Percentiles rank a stretch among this genome's conserved stretches.
Conservation (phyloP, 1,140 invertebrate genomes). For the Oppia nitens region DNA sequence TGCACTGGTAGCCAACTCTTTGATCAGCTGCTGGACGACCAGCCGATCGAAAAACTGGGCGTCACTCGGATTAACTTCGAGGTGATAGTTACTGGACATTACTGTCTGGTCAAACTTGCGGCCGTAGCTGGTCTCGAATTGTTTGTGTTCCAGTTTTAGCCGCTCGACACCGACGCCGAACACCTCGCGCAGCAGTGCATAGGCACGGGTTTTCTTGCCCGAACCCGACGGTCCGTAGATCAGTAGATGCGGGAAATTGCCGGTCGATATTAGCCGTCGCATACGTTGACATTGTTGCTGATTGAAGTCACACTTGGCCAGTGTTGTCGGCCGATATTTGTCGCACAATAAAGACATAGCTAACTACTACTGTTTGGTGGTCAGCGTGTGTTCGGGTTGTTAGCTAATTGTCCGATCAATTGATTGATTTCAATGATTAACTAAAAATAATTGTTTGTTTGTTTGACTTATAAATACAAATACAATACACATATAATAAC, state of each 20-base stretch:
- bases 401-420: too few species aligned
- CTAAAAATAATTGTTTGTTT: too few species aligned
- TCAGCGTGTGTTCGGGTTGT: too few species aligned
- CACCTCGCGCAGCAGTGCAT: conserved; percentile 78
- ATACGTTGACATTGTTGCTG: conserved; percentile 70
- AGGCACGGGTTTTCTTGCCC: conserved; percentile 85
- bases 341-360: conserved; percentile 65
- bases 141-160: conserved; percentile 71
- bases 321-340: conserved; percentile 77
- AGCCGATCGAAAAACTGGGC: conserved; percentile 89
- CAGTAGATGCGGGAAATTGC: conserved; percentile 78
- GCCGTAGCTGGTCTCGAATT: conserved; percentile 74
- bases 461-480: too few species aligned
- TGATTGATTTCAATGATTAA: too few species aligned
- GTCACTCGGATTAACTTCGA: conserved; percentile 97
- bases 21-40: conserved; percentile 93
- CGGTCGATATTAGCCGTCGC: conserved; percentile 54
- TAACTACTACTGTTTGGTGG: too few species aligned
- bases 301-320: conserved; percentile 83
- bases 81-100: conserved; percentile 66
- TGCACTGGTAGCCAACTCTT: conserved; percentile 56
- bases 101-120: conserved; percentile 92
- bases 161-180: conserved; percentile 84
- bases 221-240: conserved; percentile 94
- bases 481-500: too few species aligned